phyloP scores from a whole-genome alignment of 2,888 invertebrate genomes.

The Agriopis marginaria region DNA sequence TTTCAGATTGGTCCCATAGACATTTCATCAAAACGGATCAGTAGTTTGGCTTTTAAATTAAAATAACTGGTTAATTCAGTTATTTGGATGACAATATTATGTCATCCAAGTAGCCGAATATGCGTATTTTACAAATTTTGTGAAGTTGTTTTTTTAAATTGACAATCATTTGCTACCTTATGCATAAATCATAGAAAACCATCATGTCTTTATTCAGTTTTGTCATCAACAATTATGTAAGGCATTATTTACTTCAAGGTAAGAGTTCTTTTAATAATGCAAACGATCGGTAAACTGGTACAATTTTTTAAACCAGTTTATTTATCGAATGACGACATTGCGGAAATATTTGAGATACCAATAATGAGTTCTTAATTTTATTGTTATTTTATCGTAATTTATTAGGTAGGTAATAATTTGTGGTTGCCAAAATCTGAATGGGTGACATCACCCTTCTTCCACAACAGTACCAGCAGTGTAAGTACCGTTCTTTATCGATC shows the following conservation, averaged over 20 bases:
- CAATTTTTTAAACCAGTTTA: conserved; percentile 12
- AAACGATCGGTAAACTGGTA: not conserved
- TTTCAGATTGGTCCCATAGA: too few relatives aligned
- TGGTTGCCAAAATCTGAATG: not conserved
- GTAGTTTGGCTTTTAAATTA: too few relatives aligned
- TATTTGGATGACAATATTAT: too few relatives aligned
- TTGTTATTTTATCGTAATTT: conserved; percentile 18
- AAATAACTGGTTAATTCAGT: too few relatives aligned
- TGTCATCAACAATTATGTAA: not conserved
- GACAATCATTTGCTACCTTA: too few relatives aligned
- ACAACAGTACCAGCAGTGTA: too few relatives aligned
- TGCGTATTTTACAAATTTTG: too few relatives aligned
- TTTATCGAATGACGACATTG: conserved; percentile 19
- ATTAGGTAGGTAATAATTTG: not conserved
- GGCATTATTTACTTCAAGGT: not conserved
- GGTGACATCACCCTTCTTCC: too few relatives aligned
- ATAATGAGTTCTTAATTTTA: not conserved
- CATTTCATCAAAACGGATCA: too few relatives aligned
- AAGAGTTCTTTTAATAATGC: not conserved
- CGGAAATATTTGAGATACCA: conserved; percentile 8
- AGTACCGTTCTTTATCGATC: too few relatives aligned
- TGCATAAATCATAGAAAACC: not conserved
- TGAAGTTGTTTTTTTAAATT: too few relatives aligned
- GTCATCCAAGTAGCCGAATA: too few relatives aligned
- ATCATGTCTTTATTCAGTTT: not conserved